These are phyloP conservation scores for Coptodon bakossiorum DNA, from an alignment of 2,113 vertebrate species.

Conservation along the genomic window DNA sequence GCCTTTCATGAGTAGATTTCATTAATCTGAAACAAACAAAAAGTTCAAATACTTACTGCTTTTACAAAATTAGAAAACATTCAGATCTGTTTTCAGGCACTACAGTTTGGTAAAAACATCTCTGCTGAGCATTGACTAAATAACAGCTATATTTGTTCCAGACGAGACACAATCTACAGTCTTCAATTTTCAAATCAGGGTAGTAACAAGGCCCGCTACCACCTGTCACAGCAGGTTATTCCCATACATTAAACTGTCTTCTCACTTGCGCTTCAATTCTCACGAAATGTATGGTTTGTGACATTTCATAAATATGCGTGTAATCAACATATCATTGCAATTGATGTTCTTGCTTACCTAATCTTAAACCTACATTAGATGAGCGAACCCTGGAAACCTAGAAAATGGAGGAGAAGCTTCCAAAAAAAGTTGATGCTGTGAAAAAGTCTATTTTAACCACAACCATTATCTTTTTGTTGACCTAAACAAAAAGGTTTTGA, in stretches of 20 bases:
- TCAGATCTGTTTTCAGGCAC: neutral
- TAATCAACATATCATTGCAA: neutral
- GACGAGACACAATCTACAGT: neutral
- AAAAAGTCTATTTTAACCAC: neutral
- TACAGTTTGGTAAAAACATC: neutral
- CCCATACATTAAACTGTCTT: neutral
- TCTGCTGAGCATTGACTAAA: neutral
- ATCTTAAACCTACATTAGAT: neutral
- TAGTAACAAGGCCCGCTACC: neutral
- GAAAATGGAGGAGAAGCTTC: neutral
- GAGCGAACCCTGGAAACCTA: neutral
- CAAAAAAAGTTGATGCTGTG: neutral
- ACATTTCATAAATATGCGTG: neutral
- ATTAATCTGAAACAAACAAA: neutral
- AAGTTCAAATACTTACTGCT: neutral
- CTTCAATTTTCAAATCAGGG: neutral
- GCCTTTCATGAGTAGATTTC: neutral
- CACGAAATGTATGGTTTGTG: neutral
- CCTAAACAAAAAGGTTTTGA: neutral
- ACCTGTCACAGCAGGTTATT: neutral
- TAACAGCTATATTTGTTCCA: neutral
- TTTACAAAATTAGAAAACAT: neutral
- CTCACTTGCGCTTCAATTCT: neutral
- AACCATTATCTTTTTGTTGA: neutral
- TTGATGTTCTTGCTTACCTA: neutral